Base-by-base conservation (phyloP, 2,113 vertebrate species). In the Prunella himalayana region DNA sequence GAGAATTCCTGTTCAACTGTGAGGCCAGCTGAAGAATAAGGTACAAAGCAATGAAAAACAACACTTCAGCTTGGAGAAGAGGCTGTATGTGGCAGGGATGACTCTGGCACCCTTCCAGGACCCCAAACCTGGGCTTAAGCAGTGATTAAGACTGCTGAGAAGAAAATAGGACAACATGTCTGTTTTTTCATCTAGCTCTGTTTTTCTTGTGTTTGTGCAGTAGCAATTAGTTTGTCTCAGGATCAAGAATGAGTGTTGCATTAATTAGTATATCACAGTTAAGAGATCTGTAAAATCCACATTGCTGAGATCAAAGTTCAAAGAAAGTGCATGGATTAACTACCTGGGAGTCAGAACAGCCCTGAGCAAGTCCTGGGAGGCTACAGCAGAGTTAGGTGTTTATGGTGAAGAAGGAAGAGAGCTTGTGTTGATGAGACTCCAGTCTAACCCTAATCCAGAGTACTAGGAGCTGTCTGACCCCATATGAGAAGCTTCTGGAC, bases 21-120 rank as follows among this genome's bases (percentile, higher is more conserved):
- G 61, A 37, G 25, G 25, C 39, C 35, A 90, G 42, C 33, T 85
- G 57, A 92, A 75, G 39, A 56, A 88, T 30, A 73, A 82, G 70
- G 23, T n/a, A 13, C 37, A 61, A 65, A 91, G 42, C 42, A 24
- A 23, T 57, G 37, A 37, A 78, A 81, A 93, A 76, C 16, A 83
- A 7, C 16, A 1, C 35, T 27, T 80, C 35, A 21, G 30, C 37
- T 85, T 72, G 57, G 49, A 80, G 66, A 51, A 68, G 53, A 80
- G 23, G 56, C 27, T 0, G 0, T 57, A 22, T 61, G 73, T 42
- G 41, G 31, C 15, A 60, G 37, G 10, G 20, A 71, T 1, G 1
- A n/a, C 71, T 20, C 15, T 65, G 23, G 44, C 27, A 42, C 19
- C 9, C 37, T 80, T 80, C 2, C 4, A 41, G 27, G 50, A 65